Evolutionary conservation across 1,140 invertebrate species (phyloP), one percentile per base, ranked within the genome.

Genomic region (Euwallacea fornicatus): DNA sequence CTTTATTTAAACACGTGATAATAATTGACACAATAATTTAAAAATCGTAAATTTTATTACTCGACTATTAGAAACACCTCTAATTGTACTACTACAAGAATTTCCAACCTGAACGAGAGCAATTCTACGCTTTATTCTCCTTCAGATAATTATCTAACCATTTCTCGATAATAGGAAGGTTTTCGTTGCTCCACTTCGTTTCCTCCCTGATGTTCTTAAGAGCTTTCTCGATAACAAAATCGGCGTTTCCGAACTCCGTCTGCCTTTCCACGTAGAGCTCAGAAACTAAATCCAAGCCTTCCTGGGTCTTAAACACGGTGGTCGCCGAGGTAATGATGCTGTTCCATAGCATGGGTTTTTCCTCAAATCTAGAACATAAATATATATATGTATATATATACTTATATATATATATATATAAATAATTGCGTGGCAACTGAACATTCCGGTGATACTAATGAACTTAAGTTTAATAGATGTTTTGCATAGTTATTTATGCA

Each of bases 331-430:
- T 86, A 10, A 92, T 86, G 6, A 92, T 81, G 75, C 85, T 88
- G 65, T 90, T 87, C 91, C 91, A 93, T 10, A 92, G 78, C 74
- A 88, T 87, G 0, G 86, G 86, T 76, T 88, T 89, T 33, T 85
- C 85, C 61, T 85, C 82, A 75, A 90, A 88, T 77, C 89, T 90
- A 74, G 10, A 7, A 61, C 11, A 58, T 58, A n/a, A n/a, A n/a
- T n/a, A n/a, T n/a, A 0, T n/a, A 47, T 8, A 47, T 47, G 7
- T n/a, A 56, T 56, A 13, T 56, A 8, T n/a, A n/a, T n/a, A n/a
- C n/a, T n/a, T n/a, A n/a, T n/a, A n/a, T n/a, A n/a, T n/a, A n/a
- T n/a, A n/a, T n/a, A n/a, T n/a, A n/a, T n/a, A n/a, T n/a, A n/a
- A 33, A 33, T 33, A 33, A 33, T 33, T 33, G 21, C 21, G 21